A percentile compares a stretch with the other conserved stretches of the same genome.
These are phyloP conservation scores for Chrysogorgia sp. DNA, from an alignment of 92 coral and sea anemone species.

Conservation along the genomic window DNA sequence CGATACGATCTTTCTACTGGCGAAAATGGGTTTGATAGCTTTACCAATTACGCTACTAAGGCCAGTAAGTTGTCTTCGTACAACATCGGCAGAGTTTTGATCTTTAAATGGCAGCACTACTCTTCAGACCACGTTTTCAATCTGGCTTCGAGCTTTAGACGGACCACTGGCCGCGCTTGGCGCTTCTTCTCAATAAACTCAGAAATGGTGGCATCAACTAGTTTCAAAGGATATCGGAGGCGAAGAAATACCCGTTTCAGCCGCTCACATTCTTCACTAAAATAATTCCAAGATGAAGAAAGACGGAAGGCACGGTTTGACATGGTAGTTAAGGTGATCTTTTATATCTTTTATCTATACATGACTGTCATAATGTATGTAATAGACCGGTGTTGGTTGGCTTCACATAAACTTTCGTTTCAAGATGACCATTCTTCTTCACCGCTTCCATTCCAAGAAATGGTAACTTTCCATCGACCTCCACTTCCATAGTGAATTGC, in stretches of 20 bases:
- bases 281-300: constrained; percentile 1
- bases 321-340: too few species aligned
- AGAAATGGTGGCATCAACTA: constrained; percentile 3
- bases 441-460: too few species aligned
- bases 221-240: neutral
- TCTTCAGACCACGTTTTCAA: neutral
- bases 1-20: neutral
- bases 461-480: too few species aligned
- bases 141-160: neutral
- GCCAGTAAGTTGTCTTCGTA: neutral
- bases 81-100: constrained; percentile 10
- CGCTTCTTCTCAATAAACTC: neutral
- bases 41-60: neutral
- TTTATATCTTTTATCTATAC: too few species aligned
- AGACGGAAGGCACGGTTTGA: constrained; percentile 3
- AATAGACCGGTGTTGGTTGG: too few species aligned
- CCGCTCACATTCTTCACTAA: constrained; percentile 7
- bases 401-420: too few species aligned
- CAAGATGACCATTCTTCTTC: too few species aligned
- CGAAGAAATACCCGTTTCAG: neutral
- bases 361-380: too few species aligned
- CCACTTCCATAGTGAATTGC: too few species aligned
- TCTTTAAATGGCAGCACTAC: constrained; percentile 4
- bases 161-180: neutral
- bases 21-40: neutral